Conservation (phyloP, 1,140 invertebrate species). For the Drosophila virilis region DNA sequence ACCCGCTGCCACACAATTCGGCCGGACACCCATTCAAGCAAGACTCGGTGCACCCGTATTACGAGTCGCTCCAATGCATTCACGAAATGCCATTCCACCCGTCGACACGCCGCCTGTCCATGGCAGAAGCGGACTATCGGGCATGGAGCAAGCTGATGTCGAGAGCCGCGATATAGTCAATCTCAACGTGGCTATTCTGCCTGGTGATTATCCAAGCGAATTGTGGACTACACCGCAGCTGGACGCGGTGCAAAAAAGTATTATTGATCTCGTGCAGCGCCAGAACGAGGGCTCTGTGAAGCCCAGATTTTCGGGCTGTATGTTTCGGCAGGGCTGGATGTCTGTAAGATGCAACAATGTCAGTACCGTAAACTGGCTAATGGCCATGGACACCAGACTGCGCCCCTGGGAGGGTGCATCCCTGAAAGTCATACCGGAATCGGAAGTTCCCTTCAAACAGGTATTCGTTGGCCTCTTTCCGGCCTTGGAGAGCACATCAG, state of each 20-base stretch:
- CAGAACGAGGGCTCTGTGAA: not conserved
- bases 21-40: not conserved
- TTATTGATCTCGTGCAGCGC: slow-evolving; percentile 21
- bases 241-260: slow-evolving; percentile 32
- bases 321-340: slow-evolving; percentile 24
- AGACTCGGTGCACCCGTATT: slow-evolving; percentile 23
- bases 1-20: not conserved
- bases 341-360: slow-evolving; percentile 12
- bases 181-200: slow-evolving; percentile 20
- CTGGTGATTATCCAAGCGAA: slow-evolving; percentile 26
- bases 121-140: not conserved
- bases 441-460: slow-evolving; percentile 1
- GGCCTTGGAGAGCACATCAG: slow-evolving; percentile 3
- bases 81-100: not conserved
- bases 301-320: slow-evolving; percentile 9
- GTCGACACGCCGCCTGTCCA: not conserved
- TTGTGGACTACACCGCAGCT: slow-evolving; percentile 23
- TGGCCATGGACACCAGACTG: slow-evolving; percentile 18
- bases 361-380: slow-evolving; percentile 22
- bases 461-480: slow-evolving; percentile 24
- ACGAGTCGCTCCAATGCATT: not conserved
- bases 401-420: slow-evolving; percentile 33
- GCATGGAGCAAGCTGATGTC: no score
- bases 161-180: not conserved
- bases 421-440: slow-evolving; percentile 10